phyloP scores from a whole-genome alignment of 2,888 invertebrate genomes.

The Orthosia cruda region DNA sequence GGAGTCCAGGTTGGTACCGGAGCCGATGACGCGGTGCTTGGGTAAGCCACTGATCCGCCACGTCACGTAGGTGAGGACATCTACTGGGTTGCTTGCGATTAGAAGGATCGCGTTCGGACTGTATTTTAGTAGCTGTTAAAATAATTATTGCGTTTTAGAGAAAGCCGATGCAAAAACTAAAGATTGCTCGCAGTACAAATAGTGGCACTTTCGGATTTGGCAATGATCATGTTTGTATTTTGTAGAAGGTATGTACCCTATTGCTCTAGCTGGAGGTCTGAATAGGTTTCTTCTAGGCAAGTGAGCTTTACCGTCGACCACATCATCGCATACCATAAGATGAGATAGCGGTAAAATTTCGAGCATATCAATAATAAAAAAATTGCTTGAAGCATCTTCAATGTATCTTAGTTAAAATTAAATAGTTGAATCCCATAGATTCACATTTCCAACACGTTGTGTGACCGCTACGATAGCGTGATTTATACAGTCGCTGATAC shows the following conservation, averaged over 20 bases:
- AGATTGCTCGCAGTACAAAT: not conserved
- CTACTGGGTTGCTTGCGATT: conserved; percentile 98
- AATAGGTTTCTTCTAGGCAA: too few relatives aligned
- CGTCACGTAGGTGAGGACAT: conserved; percentile 98
- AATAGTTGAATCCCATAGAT: not conserved
- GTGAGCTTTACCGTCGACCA: too few relatives aligned
- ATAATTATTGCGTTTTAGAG: not conserved
- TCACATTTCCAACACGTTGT: not conserved
- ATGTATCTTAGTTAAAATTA: not conserved
- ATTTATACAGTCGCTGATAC: too few relatives aligned
- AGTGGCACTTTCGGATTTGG: not conserved
- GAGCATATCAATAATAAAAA: too few relatives aligned
- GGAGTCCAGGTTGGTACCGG: conserved; percentile 98
- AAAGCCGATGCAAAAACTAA: not conserved
- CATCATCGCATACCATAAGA: too few relatives aligned
- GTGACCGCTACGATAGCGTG: not conserved
- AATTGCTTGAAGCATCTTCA: not conserved
- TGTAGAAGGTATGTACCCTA: not conserved
- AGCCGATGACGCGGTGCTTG: conserved; percentile 96
- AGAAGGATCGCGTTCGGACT: conserved; percentile 97
- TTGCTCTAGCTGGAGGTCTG: too few relatives aligned
- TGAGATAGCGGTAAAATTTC: too few relatives aligned
- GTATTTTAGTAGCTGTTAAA: conserved; percentile 93
- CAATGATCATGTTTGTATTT: not conserved
- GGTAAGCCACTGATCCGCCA: conserved; percentile 98